Evolutionary conservation across 2,797 vertebrate species (phyloP), one percentile per base, ranked within the genome.

Genomic region (Ceyx erithaca): DNA sequence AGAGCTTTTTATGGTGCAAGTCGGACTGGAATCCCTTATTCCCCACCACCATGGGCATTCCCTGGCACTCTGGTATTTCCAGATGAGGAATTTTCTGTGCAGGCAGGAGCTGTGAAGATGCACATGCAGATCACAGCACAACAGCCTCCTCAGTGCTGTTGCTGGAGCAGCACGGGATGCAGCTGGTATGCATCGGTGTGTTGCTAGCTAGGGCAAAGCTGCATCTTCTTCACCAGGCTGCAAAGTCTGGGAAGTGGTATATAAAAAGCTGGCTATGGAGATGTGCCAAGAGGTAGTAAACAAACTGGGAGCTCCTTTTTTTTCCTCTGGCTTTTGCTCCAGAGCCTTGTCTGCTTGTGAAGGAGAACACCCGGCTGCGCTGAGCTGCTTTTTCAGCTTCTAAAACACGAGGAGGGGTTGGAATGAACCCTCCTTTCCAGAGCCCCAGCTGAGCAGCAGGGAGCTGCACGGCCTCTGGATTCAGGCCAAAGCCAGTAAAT

Each of bases 241-340:
- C 79, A 2, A 21, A 96, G 80, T 16, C 68, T 14, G 82, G 61
- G 43, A 31, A 85, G 21, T 1, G 33, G 14, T 64, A 54, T 68
- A 75, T n/a, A 58, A 91, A 91, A 87, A 85, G 73, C 91, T 2
- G 82, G 80, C 37, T 15, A 57, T 95, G 96, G 92, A 92, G 16
- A 57, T 2, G 49, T 92, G 95, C 94, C 96, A 96, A 21, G 83
- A 96, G 91, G 91, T 92, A 96, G 96, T 95, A 96, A 95, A 96
- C 92, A 96, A 93, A 94, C 85, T 16, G 80, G 73, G 83, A 94
- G 75, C 91, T 94, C 87, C 37, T 14, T 91, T 79, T 87, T 95
- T 91, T 92, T 31, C 62, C 82, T 87, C 87, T 87, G 87, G 72
- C 79, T 95, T 80, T 89, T 82, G 10, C 87, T 69, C 69, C 71